Evolutionary conservation across 2,113 vertebrate genomes (phyloP).

Genomic region (Clarias gariepinus): DNA sequence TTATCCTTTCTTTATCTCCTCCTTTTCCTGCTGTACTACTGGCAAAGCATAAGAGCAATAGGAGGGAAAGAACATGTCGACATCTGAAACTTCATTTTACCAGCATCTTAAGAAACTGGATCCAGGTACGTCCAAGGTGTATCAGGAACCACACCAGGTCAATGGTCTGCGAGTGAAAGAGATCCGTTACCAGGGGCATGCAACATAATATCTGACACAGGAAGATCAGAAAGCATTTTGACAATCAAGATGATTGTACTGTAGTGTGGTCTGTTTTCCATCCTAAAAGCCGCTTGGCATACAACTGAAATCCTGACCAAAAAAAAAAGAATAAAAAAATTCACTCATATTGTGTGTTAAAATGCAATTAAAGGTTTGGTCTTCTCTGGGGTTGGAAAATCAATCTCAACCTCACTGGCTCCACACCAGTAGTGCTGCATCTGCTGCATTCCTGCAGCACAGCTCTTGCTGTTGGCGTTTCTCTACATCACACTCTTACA

Average conservation of each 20-base stretch:
- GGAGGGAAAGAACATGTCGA: slow-evolving; percentile 18
- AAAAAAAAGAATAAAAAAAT: background rate
- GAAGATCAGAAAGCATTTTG: slow-evolving; percentile 46
- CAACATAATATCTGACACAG: slow-evolving; percentile 54
- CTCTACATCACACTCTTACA: slow-evolving; percentile 21
- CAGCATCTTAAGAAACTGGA: slow-evolving; percentile 57
- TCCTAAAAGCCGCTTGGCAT: slow-evolving; percentile 13
- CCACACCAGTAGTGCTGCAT: slow-evolving; percentile 49
- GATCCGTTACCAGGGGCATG: slow-evolving; percentile 53
- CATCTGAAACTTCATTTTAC: slow-evolving; percentile 47
- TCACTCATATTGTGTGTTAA: background rate
- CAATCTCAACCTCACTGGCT: slow-evolving; percentile 43
- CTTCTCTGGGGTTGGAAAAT: slow-evolving; percentile 34
- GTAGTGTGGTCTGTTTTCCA: slow-evolving; percentile 32
- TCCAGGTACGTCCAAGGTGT: slow-evolving; percentile 51
- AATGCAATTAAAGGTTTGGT: slow-evolving; percentile 26
- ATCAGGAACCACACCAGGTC: slow-evolving; percentile 54
- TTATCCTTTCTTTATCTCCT: background rate
- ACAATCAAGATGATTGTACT: slow-evolving; percentile 49
- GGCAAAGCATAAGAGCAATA: background rate
- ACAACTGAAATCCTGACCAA: slow-evolving; percentile 20
- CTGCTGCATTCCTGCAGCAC: slow-evolving; percentile 47
- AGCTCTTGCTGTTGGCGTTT: slow-evolving; percentile 7
- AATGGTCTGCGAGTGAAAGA: slow-evolving; percentile 53
- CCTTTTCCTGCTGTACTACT: background rate